phyloP scores from a whole-genome alignment of 1,140 invertebrate genomes.

The Penaeus japonicus region DNA sequence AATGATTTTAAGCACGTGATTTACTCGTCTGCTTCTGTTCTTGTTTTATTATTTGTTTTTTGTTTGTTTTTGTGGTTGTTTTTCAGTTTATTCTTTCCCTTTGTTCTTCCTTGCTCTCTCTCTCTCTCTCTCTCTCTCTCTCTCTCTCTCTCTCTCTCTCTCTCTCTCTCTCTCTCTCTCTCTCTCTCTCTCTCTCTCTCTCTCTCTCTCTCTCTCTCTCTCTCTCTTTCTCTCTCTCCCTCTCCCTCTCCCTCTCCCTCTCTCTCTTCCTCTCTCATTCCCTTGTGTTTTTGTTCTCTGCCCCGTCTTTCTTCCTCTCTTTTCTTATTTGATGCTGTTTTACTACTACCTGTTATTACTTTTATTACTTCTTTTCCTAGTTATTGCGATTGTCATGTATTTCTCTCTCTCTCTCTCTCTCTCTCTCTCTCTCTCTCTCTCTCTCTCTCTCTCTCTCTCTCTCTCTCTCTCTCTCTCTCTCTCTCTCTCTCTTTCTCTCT shows the following conservation, averaged over 20 bases:
- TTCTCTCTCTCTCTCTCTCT: constrained; percentile 13
- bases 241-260: background rate
- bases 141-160: constrained; percentile 21
- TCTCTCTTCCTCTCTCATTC: background rate
- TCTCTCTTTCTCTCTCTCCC: background rate
- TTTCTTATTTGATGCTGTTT: background rate
- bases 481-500: background rate
- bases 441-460: background rate
- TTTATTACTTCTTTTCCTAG: background rate
- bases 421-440: background rate
- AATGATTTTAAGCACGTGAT: fast-evolving
- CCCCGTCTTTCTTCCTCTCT: background rate
- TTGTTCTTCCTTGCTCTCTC: background rate
- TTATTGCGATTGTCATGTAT: no score
- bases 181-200: background rate
- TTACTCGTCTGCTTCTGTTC: no score
- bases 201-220: background rate
- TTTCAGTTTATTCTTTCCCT: no score
- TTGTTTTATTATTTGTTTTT: no score
- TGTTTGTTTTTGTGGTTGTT: no score
- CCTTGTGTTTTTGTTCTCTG: background rate
- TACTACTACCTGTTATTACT: background rate
- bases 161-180: constrained; percentile 22
- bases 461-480: background rate
- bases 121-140: constrained; percentile 9